Evolutionary conservation across 1,140 invertebrate species (phyloP).

Genomic region (Drosophila lowei): DNA sequence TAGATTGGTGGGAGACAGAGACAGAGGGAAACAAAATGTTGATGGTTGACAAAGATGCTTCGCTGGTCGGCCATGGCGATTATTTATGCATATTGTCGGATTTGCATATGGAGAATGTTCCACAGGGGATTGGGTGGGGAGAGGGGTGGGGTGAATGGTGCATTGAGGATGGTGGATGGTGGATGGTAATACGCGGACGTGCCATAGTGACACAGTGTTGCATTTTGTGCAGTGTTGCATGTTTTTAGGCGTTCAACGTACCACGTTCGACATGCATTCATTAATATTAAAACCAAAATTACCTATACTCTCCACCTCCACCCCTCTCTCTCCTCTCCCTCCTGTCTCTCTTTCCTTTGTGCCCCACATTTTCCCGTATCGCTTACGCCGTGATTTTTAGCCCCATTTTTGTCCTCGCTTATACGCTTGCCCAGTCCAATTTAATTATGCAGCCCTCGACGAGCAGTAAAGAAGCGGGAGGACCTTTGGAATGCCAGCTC

Average conservation of each 20-base stretch:
- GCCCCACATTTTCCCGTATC: conserved; percentile 40
- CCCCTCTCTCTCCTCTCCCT: not conserved
- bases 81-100: conserved; percentile 59
- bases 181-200: conserved; percentile 1
- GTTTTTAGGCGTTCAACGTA: conserved; percentile 37
- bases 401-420: conserved; percentile 24
- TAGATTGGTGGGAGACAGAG: not conserved
- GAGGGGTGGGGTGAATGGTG: no score
- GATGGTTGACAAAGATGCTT: conserved; percentile 47
- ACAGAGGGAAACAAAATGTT: conserved; percentile 41
- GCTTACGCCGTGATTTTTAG: conserved; percentile 56
- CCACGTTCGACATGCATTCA: conserved; percentile 33
- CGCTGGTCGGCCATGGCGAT: conserved; percentile 36
- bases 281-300: conserved; percentile 57
- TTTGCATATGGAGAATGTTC: conserved; percentile 53
- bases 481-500: conserved; percentile 13
- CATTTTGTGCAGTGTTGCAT: conserved; percentile 49
- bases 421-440: conserved; percentile 57
- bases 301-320: conserved; percentile 6
- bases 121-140: conserved; percentile 7
- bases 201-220: conserved; percentile 44
- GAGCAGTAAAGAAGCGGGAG: not conserved
- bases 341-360: conserved; percentile 5
- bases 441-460: conserved; percentile 51
- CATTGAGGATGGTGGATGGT: not conserved